Base-by-base conservation (phyloP, 2,888 invertebrate genomes). In the Chironomus riparius region DNA sequence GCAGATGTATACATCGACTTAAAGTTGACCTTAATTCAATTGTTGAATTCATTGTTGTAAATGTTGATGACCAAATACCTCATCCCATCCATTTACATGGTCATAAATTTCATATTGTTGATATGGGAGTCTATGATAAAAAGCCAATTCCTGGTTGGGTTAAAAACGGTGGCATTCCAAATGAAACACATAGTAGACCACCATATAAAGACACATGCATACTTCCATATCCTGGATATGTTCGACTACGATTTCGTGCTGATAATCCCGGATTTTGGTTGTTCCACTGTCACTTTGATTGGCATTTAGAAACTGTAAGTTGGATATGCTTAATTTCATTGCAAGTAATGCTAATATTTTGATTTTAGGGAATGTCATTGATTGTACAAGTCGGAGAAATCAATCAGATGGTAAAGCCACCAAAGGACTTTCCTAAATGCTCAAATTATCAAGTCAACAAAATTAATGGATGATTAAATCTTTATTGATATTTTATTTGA, bases 371-470 rank as follows among this genome's bases (percentile, higher is more conserved):
- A 7, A 81, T 81, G 82, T 81, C 79, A 7, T 77, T 82, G 15
- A 77, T 81, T 28, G 12, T 81, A 13, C 80, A 81, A 77, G 81
- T 81, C 24, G 82, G 94, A 0, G 86, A 88, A 69, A 80, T 85
- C 47, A 82, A 84, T 22, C 88, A 93, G 80, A 88, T 92, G 82
- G 87, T 89, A 0, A 82, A 87, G 70, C 86, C 89, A 0, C 93
- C 94, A 0, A 82, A 87, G 18, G n/a, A 74, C 38, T 73, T 73
- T 62, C 72, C 72, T 38, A 73, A 73, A 28, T 73, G 72, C 24
- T 62, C 28, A 13, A 38, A 62, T n/a, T 73, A 62, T 13, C n/a
- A 18, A 62, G 18, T 73, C 6, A 18, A 15, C 7, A 2, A 62
- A 18, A 73, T 73, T 21, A 18, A 21, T 18, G 56, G 38, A 73